phyloP scores from a whole-genome alignment of 2,888 invertebrate species.

The Lepeophtheirus nordmannii region DNA sequence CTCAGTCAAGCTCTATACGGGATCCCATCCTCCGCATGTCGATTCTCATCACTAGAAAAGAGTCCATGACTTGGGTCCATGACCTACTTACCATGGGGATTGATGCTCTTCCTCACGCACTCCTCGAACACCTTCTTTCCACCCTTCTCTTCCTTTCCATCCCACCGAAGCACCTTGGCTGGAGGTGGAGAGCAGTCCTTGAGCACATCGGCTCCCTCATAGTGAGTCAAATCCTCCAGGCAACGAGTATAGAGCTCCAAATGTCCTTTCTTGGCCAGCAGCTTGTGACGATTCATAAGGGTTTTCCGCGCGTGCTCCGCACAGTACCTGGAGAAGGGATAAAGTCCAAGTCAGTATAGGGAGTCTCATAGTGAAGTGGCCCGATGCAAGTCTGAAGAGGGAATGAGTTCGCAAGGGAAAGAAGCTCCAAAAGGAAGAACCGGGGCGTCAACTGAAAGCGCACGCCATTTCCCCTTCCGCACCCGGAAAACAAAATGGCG shows the following conservation, averaged over 20 bases:
- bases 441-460: no score
- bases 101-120: no score
- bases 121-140: no score
- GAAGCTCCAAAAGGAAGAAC: background rate
- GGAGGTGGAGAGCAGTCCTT: constrained; percentile 32
- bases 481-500: no score
- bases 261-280: constrained; percentile 45
- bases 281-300: constrained; percentile 46
- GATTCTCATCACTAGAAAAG: no score
- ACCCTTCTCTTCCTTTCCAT: no score
- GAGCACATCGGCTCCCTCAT: constrained; percentile 46
- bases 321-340: constrained; percentile 42
- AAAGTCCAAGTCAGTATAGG: background rate
- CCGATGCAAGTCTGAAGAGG: background rate
- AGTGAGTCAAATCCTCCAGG: constrained; percentile 48
- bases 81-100: no score
- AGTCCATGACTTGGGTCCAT: no score
- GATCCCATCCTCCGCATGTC: no score
- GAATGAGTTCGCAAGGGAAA: background rate
- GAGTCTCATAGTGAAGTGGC: background rate
- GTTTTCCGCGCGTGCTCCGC: constrained; percentile 51
- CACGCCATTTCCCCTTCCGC: no score
- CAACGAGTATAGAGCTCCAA: constrained; percentile 51
- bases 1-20: no score
- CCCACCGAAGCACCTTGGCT: no score